Evolutionary conservation across 2,888 invertebrate species (phyloP), one percentile per base, ranked within the genome.

Genomic region (Mesopsocus fuscifrons): DNA sequence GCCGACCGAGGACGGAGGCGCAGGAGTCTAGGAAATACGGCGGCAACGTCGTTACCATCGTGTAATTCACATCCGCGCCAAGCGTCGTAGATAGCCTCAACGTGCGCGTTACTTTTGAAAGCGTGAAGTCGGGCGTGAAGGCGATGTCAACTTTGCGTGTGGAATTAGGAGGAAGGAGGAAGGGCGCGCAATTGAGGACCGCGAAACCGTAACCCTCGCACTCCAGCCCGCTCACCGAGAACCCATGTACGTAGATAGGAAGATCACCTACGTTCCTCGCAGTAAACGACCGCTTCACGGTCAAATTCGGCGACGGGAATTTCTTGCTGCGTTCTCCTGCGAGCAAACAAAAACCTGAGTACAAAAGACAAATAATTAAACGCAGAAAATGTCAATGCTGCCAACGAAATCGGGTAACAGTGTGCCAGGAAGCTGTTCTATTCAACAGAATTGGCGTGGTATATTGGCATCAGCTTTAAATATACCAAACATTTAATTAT

Each of bases 231-330:
- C 74, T 77, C 48, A 85, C 74, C 45, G 64, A 66, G 52, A 77
- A 71, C 42, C 71, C 70, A 49, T 70, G 66, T 48, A 91, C 72
- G 50, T 71, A 70, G 53, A 95, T 74, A n/a, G 82, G 74, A 50
- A 92, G 69, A 55, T 81, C 81, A 2, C 95, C 95, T n/a, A 81
- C 80, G 65, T 97, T 97, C 51, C 80, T 72, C 17, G 84, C 81
- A 8, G 75, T 73, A 59, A 92, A 92, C 34, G 81, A 73, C 46
- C 87, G 71, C 52, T 79, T 79, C 15, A 83, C 77, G 8, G 77
- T 76, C 42, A 85, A 64, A 59, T 75, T 73, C 2, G 77, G 75
- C 42, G 66, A 59, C 18, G 67, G 52, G 50, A 54, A 56, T 45
- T 58, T 57, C 45, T 48, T 52, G 53, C 47, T 54, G 51, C 51